Evolutionary conservation across 2,888 invertebrate species (phyloP).

Genomic region (Polydesmus complanatus): DNA sequence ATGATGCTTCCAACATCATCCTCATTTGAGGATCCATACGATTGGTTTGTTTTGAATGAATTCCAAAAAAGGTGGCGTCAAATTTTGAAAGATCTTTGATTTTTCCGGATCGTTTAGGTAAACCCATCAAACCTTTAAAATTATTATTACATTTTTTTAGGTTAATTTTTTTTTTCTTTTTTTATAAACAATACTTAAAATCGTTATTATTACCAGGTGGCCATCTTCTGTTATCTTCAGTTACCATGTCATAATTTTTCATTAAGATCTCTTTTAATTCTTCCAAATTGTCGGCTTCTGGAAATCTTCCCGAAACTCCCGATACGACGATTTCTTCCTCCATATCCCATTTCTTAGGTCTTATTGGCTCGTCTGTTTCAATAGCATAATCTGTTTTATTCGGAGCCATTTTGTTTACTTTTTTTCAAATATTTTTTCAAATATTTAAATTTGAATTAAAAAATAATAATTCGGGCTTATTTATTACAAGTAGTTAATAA

Average conservation of each 20-base stretch:
- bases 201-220: conserved; percentile 45
- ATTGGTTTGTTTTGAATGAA: conserved; percentile 78
- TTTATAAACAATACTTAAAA: background rate
- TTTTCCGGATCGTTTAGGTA: conserved; percentile 68
- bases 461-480: too few relatives aligned
- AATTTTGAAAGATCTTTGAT: conserved; percentile 64
- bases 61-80: conserved; percentile 78
- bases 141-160: background rate
- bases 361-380: too few relatives aligned
- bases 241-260: conserved; percentile 81
- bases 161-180: background rate
- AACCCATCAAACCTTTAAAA: conserved; percentile 51
- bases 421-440: too few relatives aligned
- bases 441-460: too few relatives aligned
- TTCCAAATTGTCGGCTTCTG: conserved; percentile 76
- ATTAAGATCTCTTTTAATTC: conserved; percentile 86
- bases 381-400: too few relatives aligned
- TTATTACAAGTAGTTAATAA: too few relatives aligned
- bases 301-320: conserved; percentile 69
- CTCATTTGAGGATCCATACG: conserved; percentile 86
- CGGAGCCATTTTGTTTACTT: too few relatives aligned
- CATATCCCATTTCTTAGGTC: conserved; percentile 31
- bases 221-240: conserved; percentile 83
- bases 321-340: conserved; percentile 63
- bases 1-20: conserved; percentile 75